A percentile compares a stretch with the other conserved stretches of the same genome.
These are phyloP conservation scores for Uropsilus gracilis DNA, from an alignment of 2,113 vertebrate genomes.

Conservation along the genomic window DNA sequence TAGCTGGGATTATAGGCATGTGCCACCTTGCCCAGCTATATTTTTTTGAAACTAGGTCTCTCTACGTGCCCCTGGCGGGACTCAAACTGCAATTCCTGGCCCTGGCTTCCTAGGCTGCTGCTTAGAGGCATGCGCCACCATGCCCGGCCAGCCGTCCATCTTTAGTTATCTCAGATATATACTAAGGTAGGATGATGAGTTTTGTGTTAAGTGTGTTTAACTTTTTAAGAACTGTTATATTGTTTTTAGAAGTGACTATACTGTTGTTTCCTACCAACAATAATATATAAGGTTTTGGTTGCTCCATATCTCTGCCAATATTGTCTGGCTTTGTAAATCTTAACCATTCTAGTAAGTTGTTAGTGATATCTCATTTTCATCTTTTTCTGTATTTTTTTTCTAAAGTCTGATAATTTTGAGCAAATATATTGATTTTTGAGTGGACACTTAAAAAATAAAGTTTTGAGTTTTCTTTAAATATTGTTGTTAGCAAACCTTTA, in stretches of 20 bases:
- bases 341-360: not conserved
- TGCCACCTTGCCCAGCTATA: too few species aligned
- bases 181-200: not conserved
- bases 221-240: not conserved
- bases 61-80: too few species aligned
- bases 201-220: slow-evolving; percentile 9
- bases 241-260: slow-evolving; percentile 21
- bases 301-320: not conserved
- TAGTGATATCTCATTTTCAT: slow-evolving; percentile 11
- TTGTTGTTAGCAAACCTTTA: not conserved
- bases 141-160: too few species aligned
- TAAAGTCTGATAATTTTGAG: slow-evolving; percentile 16
- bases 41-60: too few species aligned
- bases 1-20: too few species aligned
- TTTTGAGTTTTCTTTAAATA: not conserved
- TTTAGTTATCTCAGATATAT: slow-evolving; percentile 40
- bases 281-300: not conserved
- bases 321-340: not conserved
- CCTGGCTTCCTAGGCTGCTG: too few species aligned
- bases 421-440: not conserved
- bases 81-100: too few species aligned
- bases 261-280: not conserved
- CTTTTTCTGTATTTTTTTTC: slow-evolving; percentile 25
- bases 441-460: not conserved
- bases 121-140: too few species aligned